phyloP scores from a whole-genome alignment of 2,888 invertebrate species.

The Stomorhina lunata region DNA sequence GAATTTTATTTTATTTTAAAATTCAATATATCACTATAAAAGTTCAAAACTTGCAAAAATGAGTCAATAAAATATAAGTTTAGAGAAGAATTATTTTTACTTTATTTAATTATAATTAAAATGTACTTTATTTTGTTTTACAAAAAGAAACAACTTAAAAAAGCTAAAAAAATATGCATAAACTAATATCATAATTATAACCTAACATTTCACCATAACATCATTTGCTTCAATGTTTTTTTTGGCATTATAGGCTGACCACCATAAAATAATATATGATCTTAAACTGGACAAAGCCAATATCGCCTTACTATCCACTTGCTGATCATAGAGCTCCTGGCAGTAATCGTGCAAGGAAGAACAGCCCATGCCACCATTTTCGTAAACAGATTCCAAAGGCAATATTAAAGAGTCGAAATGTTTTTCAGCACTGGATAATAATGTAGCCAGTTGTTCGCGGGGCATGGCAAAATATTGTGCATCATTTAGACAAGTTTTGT shows the following conservation, averaged over 20 bases:
- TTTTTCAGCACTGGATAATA: slow-evolving; percentile 75
- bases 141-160: neutral
- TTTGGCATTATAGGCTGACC: slow-evolving; percentile 61
- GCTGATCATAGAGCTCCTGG: slow-evolving; percentile 63
- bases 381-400: slow-evolving; percentile 71
- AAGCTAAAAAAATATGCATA: neutral
- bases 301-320: slow-evolving; percentile 62
- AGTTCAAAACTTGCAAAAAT: too few relatives aligned
- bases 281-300: slow-evolving; percentile 74
- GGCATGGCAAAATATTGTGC: slow-evolving; percentile 69
- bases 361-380: slow-evolving; percentile 72
- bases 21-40: too few relatives aligned
- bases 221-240: neutral
- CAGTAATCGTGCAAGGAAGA: slow-evolving; percentile 71
- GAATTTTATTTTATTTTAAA: too few relatives aligned
- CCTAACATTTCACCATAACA: slow-evolving; percentile 4
- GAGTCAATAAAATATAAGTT: too few relatives aligned
- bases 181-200: neutral
- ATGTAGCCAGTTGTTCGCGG: slow-evolving; percentile 69
- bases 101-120: neutral
- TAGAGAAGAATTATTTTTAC: too few relatives aligned
- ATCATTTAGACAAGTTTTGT: slow-evolving; percentile 71
- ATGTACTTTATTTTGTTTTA: slow-evolving; percentile 11
- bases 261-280: slow-evolving; percentile 71
- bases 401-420: slow-evolving; percentile 73